Evolutionary conservation across 2,113 vertebrate species (phyloP), one percentile per base, ranked within the genome.

Genomic region (Thamnophis sirtalis): DNA sequence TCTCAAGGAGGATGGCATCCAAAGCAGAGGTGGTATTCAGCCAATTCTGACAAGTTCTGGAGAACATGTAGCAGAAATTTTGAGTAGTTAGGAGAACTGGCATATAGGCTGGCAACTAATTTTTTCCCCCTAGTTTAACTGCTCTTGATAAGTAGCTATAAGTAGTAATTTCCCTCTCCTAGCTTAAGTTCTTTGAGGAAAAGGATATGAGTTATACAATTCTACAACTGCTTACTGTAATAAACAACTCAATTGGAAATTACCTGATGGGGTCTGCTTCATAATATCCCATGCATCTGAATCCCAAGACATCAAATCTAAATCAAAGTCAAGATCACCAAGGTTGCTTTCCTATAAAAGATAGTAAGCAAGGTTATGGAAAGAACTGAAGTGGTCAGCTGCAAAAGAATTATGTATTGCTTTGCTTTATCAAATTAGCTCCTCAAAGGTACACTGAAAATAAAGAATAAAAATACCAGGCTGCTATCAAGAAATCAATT

Each of bases 261-360:
- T 97, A 99, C 99, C 99, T 98, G 97, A 93, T 94, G 92, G 97
- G 88, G 93, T 95, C 89, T 98, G 97, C 93, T 94, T 95, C 43
- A 94, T 92, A 89, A 97, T 96, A 90, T 96, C 94, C 97, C 97
- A 98, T 38, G 96, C 88, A 90, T 96, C 97, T 0, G 97, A 96
- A 92, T 97, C 97, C 98, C 98, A 99, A 1, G 96, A 96, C 94
- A 97, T 97, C 93, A 99, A 97, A 95, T 99, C 97, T 87, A 98
- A 97, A 94, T 98, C 98, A 95, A 99, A 99, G 93, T 98, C 97
- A 91, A 99, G 97, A 93, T 97, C 97, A 93, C 92, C 97, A 95
- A 96, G 97, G 89, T 96, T 97, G 63, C 91, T 97, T 73, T 96
- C 96, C 99, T 99, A 94, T 91, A 93, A 96, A 96, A 17, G 86